Conservation (phyloP, 1,140 invertebrate genomes). For the Tetraneura akinire region DNA sequence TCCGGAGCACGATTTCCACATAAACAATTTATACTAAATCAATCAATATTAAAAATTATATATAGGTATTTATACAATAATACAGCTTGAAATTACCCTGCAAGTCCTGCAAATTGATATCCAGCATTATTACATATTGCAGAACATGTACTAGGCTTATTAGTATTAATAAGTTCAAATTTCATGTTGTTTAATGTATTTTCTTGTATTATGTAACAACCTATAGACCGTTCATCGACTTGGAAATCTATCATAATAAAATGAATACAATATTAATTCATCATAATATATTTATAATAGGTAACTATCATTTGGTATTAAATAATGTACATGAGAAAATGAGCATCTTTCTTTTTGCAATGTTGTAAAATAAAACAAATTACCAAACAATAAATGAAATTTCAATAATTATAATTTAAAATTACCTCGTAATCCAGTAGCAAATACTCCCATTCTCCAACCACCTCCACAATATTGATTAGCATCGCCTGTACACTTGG, state of each 20-base stretch:
- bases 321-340: too few species aligned
- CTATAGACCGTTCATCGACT: constrained; percentile 19
- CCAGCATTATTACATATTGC: constrained; percentile 52
- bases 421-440: constrained; percentile 51
- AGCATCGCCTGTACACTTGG: constrained; percentile 53
- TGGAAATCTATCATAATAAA: background rate
- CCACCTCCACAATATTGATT: constrained; percentile 54
- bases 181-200: constrained; percentile 22
- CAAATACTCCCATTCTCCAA: constrained; percentile 53
- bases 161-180: constrained; percentile 52
- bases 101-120: constrained; percentile 46
- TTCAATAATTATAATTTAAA: too few species aligned
- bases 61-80: background rate
- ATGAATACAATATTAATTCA: too few species aligned
- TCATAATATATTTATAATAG: too few species aligned
- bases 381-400: too few species aligned
- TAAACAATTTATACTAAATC: constrained; percentile 82
- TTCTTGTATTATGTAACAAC: constrained; percentile 53
- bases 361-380: too few species aligned
- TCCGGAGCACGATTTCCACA: constrained; percentile 69
- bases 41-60: constrained; percentile 52
- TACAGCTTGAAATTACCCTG: background rate
- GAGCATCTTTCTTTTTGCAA: too few species aligned
- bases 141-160: constrained; percentile 52
- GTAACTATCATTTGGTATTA: too few species aligned